Base-by-base conservation (phyloP, 2,113 vertebrate genomes). In the Spermophilus dauricus region DNA sequence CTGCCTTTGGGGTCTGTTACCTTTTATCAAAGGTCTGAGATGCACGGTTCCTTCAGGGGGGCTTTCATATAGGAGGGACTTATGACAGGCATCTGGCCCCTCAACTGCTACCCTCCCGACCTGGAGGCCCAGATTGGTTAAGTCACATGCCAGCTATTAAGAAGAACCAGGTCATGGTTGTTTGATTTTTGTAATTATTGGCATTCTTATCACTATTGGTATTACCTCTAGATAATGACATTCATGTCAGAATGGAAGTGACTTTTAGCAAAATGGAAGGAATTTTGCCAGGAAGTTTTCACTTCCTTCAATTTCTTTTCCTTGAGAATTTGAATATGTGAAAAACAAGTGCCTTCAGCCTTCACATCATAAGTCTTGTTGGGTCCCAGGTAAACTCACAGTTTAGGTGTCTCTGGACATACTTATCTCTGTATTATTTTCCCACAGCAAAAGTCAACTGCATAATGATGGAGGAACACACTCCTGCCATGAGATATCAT, bases 211-310 rank as follows among this genome's bases (percentile, higher is more conserved):
- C 48, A 45, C 14, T 24, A 5, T 34, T 53, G 58, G 24, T 18
- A 18, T 17, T 83, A 26, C 17, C 28, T 51, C 24, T 37, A 63
- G 63, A 20, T 56, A 56, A 63, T 34, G 28, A 18, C 61, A 0
- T 28, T 0, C 16, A 34, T 37, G 4, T 72, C 78, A 82, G 30
- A 61, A 22, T 34, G 18, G 67, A 89, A 26, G 28, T 67, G 85
- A 70, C 48, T 86, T 96, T 85, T 61, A 78, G 13, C 53, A 72
- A 86, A 77, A 76, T 6, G 13, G 30, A 89, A 91, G 67, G 65
- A 83, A 24, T 14, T 9, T 45, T 34, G 4, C 73, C 65, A 16
- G 12, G 53, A 84, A 84, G 20, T 69, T 69, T 65, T 80, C 48
- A 42, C 16, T 32, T 58, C 18, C 45, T 67, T 93, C 22, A 30